Conservation (phyloP, 2,113 vertebrate species). For the Semicossyphus pulcher region DNA sequence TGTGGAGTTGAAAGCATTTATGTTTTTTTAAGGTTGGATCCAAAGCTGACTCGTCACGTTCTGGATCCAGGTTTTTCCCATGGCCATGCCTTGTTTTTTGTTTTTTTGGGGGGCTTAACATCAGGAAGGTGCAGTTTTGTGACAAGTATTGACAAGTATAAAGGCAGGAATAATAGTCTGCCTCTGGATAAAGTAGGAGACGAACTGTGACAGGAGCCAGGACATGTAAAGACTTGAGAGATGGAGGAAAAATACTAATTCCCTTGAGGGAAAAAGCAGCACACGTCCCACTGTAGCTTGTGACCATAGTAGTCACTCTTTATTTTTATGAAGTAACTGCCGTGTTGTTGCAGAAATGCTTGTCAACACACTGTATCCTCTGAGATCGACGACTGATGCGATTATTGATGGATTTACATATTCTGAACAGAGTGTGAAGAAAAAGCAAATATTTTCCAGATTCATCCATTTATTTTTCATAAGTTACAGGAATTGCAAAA, state of each 20-base stretch:
- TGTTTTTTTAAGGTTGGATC: not conserved
- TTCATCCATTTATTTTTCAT: constrained; percentile 57
- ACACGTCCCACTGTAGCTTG: not conserved
- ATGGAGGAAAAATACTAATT: constrained; percentile 25
- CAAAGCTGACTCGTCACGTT: not conserved
- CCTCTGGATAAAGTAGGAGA: constrained; percentile 26
- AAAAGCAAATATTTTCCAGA: not conserved
- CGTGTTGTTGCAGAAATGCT: not conserved
- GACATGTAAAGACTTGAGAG: constrained; percentile 52
- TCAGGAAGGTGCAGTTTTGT: constrained; percentile 8
- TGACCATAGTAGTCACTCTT: not conserved
- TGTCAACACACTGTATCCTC: not conserved
- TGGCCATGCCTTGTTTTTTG: not conserved
- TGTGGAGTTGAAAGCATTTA: not conserved
- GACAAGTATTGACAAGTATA: constrained; percentile 51
- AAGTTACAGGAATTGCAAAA: constrained; percentile 62
- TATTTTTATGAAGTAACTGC: not conserved
- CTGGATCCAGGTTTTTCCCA: not conserved
- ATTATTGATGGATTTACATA: not conserved
- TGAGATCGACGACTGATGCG: not conserved
- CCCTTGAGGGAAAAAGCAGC: constrained; percentile 12
- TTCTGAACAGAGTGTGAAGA: not conserved
- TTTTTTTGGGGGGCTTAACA: constrained; percentile 21
- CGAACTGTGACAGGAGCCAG: constrained; percentile 1
- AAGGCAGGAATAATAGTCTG: constrained; percentile 27